These are phyloP conservation scores for Mylabris phalerata DNA, from an alignment of 1,140 invertebrate genomes.

Conservation along the genomic window DNA sequence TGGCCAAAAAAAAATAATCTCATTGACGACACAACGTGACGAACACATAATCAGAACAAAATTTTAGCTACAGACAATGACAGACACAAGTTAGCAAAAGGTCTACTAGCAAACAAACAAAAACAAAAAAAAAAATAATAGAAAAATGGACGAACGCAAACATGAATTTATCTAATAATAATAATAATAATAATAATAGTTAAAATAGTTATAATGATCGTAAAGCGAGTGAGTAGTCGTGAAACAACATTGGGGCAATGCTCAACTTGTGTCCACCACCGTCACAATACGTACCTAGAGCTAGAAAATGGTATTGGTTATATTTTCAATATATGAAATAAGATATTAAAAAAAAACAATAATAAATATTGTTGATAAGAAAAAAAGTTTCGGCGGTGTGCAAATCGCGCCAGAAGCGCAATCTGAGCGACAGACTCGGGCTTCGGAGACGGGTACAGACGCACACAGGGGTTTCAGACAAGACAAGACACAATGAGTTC, in stretches of 20 bases:
- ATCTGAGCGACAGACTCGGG: constrained; percentile 34
- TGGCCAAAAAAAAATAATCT: neutral
- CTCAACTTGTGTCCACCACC: constrained; percentile 53
- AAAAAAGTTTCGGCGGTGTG: constrained; percentile 18
- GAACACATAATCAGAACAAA: constrained; percentile 35
- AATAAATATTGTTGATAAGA: neutral
- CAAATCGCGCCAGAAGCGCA: constrained; percentile 16
- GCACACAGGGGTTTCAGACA: constrained; percentile 64
- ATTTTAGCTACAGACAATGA: constrained; percentile 42
- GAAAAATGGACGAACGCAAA: constrained; percentile 16
- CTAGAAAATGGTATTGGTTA: constrained; percentile 17
- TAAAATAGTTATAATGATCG: neutral
- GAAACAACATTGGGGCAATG: constrained; percentile 28
- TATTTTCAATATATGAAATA: neutral
- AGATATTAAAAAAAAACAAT: constrained; percentile 5
- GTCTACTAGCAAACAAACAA: constrained; percentile 34
- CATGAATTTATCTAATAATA: constrained; percentile 10
- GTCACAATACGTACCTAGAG: constrained; percentile 40
- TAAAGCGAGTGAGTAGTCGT: neutral
- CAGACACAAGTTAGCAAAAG: constrained; percentile 42
- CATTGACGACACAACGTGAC: constrained; percentile 37
- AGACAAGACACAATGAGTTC: constrained; percentile 57
- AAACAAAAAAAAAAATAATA: constrained; percentile 18
- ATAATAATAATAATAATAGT: neutral
- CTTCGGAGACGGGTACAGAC: constrained; percentile 52